Base-by-base conservation (phyloP, 2,888 invertebrate genomes). In the Sialis fuliginosa region DNA sequence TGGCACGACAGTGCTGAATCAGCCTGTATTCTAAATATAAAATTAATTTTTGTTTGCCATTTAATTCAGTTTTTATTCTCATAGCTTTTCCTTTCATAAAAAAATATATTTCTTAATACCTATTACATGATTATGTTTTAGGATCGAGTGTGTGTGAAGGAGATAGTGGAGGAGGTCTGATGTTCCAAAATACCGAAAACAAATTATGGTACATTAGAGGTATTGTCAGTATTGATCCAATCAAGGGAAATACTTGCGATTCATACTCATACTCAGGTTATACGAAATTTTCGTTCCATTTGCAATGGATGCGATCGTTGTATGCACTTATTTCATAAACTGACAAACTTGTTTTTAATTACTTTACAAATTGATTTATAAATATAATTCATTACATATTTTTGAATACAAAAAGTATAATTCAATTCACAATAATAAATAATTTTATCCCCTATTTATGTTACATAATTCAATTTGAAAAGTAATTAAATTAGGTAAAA, bases 191-290 rank as follows among this genome's bases (percentile, higher is more conserved):
- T 22, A 3, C 22, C n/a, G 8, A 7, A n/a, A 31, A 12, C 7
- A 42, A 31, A 12, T 8, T 42, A 6, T 42, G 42, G 42, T 42
- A 13, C n/a, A 13, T 42, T 4, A 13, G 42, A 4, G 42, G 22
- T n/a, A 42, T 42, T 13, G 42, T 42, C n/a, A 42, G 42, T 30
- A 42, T 42, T n/a, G 42, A 31, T 42, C 42, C 42, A 7, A 42
- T 13, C 30, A 42, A 13, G 30, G 42, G 42, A 42, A 42, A 12
- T 7, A 42, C 12, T 13, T 42, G 42, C 30, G 42, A 42, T 9
- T 13, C 42, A 30, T 42, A 42, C 30, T 42, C 42, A 30, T 42
- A 42, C 13, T 7, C 31, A 30, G 42, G 42, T 8, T 42, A 22
- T 42, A 42, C 42, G 30, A 42, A 42, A 42, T 22, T 42, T 8